These are phyloP conservation scores for Helicolenus hilgendorfi DNA, from an alignment of 2,797 vertebrate genomes.

Conservation along the genomic window DNA sequence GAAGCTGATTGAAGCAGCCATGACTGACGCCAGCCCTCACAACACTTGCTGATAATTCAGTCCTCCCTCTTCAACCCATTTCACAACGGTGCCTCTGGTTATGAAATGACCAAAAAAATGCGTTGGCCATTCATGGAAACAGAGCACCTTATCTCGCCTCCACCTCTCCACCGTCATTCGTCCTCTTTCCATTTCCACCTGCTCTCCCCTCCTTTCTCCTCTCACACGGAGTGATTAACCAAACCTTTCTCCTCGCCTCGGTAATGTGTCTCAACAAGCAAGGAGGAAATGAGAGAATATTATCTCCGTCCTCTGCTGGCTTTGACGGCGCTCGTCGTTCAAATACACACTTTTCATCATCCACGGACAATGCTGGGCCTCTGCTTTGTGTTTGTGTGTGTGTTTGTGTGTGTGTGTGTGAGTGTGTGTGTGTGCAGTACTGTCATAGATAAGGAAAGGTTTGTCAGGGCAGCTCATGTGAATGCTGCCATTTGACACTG, in stretches of 20 bases:
- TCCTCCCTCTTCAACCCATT: conserved; percentile 18
- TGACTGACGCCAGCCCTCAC: neutral
- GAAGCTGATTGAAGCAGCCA: neutral
- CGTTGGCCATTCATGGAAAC: conserved; percentile 23
- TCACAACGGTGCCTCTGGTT: conserved; percentile 1
- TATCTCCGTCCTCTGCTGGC: conserved; percentile 29
- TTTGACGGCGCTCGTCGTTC: conserved; percentile 20
- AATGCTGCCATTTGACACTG: conserved; percentile 30
- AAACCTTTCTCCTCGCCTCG: conserved; percentile 1
- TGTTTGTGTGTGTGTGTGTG: neutral
- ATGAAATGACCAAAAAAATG: conserved; percentile 38
- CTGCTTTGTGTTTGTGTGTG: conserved; percentile 1
- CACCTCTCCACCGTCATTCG: neutral
- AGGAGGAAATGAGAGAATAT: conserved; percentile 56
- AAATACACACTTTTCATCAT: conserved; percentile 34
- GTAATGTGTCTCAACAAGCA: conserved; percentile 23
- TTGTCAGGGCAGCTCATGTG: conserved; percentile 10
- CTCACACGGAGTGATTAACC: conserved; percentile 25
- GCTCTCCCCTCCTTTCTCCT: conserved; percentile 5
- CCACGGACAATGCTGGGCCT: neutral
- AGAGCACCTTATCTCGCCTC: conserved; percentile 31
- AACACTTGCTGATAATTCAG: conserved; percentile 8
- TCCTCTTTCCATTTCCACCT: conserved; percentile 22
- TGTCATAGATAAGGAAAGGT: conserved; percentile 12
- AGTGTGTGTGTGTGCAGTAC: neutral